phyloP scores from a whole-genome alignment of 2,113 vertebrate genomes.

The Thermophis baileyi region DNA sequence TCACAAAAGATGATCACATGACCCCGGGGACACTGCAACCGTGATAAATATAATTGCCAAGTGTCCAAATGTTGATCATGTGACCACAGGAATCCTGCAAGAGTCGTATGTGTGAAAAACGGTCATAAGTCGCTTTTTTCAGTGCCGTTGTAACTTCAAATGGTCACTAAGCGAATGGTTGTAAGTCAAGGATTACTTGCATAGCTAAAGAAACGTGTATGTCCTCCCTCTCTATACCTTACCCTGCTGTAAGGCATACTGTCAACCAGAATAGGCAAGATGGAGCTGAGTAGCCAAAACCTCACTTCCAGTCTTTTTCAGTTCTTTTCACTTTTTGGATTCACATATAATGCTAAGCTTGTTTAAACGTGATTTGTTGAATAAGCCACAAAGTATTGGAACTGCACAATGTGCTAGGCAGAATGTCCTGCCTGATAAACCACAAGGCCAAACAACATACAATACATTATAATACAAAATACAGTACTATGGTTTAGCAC shows the following conservation, averaged over 20 bases:
- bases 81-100: not conserved
- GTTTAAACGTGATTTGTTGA: not conserved
- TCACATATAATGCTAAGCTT: not conserved
- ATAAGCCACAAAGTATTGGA: not conserved
- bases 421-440: not conserved
- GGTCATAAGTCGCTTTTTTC: not conserved
- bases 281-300: not conserved
- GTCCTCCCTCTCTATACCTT: not conserved
- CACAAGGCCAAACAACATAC: not conserved
- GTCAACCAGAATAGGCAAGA: not conserved
- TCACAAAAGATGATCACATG: not conserved
- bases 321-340: not conserved
- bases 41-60: not conserved
- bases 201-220: not conserved
- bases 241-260: not conserved
- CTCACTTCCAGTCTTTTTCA: not conserved
- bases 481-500: not conserved
- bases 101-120: not conserved
- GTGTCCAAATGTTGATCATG: not conserved
- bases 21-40: not conserved
- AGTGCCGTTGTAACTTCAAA: not conserved
- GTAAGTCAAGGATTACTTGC: not conserved
- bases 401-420: not conserved
- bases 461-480: not conserved
- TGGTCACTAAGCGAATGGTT: not conserved